Base-by-base conservation (phyloP, 2,797 vertebrate genomes). In the Chloroceryle amazona region DNA sequence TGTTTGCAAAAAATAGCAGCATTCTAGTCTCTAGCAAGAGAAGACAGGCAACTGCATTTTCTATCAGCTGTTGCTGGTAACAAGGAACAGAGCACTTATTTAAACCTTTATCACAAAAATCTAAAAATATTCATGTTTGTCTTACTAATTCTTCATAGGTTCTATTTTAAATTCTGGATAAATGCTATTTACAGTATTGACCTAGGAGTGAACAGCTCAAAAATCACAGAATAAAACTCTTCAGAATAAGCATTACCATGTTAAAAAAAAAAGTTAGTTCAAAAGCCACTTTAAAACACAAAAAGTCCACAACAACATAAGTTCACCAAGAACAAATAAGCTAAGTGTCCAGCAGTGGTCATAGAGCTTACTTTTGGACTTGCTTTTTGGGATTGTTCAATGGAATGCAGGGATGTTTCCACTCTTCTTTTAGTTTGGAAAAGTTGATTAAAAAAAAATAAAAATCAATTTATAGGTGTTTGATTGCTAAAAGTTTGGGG, bases 11-110 rank as follows among this genome's bases (percentile, higher is more conserved):
- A 95, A 79, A 89, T 28, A 70, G 71, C 47, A 19, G 60, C 74
- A 57, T 94, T 90, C 73, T 96, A 93, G 52, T 62, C 57, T 82
- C 92, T 89, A 93, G 84, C 66, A 89, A 87, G 47, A 76, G 39
- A 70, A 67, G 37, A 87, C 81, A 95, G 84, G 67, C 57, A 90
- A 94, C 78, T 54, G 19, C 6, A 3, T 82, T 92, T 89, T 58
- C 11, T 13, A 85, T 71, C 74, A 87, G 83, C 74, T 76, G 35
- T 71, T 93, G 51, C 17, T 57, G 31, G 76, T 35, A 86, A 94
- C 62, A 90, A 86, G 13, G 41, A 96, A 92, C 94, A 96, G 42
- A 91, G 66, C 29, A 33, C 47, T 81, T 78, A 88, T 84, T 84
- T 80, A 63, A 90, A 89, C n/a, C 10, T 7, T 44, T 8, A 54